Base-by-base conservation (phyloP, 23 tunicate genomes). In the Ascidia mentula region DNA sequence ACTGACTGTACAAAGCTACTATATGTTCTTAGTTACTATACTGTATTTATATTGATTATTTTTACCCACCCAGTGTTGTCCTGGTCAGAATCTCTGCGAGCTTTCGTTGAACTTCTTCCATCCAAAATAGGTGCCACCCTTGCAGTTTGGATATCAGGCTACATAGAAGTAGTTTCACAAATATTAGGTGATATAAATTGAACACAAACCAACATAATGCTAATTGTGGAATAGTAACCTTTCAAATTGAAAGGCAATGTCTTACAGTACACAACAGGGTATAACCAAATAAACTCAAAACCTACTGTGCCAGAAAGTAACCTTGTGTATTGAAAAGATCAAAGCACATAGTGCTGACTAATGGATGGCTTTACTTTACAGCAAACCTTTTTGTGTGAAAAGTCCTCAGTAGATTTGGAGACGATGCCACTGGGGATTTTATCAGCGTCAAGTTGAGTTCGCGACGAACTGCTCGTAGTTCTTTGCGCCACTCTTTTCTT, bases 91-190 rank as follows among this genome's bases (percentile, higher is more conserved):
- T 71, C 39, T 31, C 22, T 75, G 34, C 53, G 36, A 34, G 31
- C 39, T 75, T 75, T 36, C 3, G 20, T 30, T 33, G 81, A 9
- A 42, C 36, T 74, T 0, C 95, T 77, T 32, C 79, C 81, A 73
- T 91, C 97, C 24, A 86, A 2, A 18, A 91, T 77, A 1, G 97
- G 97, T 34, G 97, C 87, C 20, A 91, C 97, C 26, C 97, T 79
- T 36, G 97, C 97, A 0, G 90, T 86, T 36, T 78, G 42, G 35
- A 26, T 77, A 15, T 79, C 85, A 73, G 26, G 53, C 83, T 79
- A 37, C 12, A 74, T 45, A 73, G 20, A 34, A 74, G n/a, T n/a
- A n/a, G n/a, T n/a, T n/a, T n/a, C n/a, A n/a, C 24, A 70, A 22
- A n/a, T n/a, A n/a, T n/a, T n/a, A n/a, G n/a, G n/a, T n/a, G n/a